A percentile compares a stretch with the other conserved stretches of the same genome.
phyloP scores from a whole-genome alignment of 2,888 invertebrate genomes.

The Nemapogon koenigi region DNA sequence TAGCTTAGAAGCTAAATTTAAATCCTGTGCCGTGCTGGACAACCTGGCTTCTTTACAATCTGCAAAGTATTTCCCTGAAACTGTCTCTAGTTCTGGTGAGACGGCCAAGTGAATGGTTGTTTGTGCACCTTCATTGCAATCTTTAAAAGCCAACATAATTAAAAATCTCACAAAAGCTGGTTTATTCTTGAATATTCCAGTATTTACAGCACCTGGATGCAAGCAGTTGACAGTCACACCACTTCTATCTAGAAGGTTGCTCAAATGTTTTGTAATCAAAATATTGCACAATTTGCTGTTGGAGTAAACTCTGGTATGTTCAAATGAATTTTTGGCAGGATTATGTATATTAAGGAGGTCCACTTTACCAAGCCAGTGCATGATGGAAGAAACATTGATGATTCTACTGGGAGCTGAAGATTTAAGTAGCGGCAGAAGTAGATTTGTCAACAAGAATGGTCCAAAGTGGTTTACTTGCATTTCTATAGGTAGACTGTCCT shows the following conservation, averaged over 20 bases:
- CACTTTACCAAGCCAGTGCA: slow-evolving; percentile 71
- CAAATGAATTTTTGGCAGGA: slow-evolving; percentile 49
- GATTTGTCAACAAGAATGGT: slow-evolving; percentile 85
- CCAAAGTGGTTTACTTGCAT: slow-evolving; percentile 91
- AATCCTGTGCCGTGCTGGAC: slow-evolving; percentile 62
- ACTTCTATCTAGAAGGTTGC: slow-evolving; percentile 64
- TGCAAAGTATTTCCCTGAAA: slow-evolving; percentile 77
- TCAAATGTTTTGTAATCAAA: slow-evolving; percentile 72
- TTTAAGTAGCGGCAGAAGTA: slow-evolving; percentile 78
- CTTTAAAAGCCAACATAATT: slow-evolving; percentile 69
- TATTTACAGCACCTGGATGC: slow-evolving; percentile 82
- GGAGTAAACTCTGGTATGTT: slow-evolving; percentile 60
- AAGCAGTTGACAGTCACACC: slow-evolving; percentile 78
- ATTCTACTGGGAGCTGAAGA: slow-evolving; percentile 74
- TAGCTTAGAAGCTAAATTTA: slow-evolving; percentile 71
- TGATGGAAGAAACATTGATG: slow-evolving; percentile 76
- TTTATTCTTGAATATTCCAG: slow-evolving; percentile 76
- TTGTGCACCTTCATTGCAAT: slow-evolving; percentile 75
- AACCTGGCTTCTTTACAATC: slow-evolving; percentile 71
- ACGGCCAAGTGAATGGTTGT: slow-evolving; percentile 74
- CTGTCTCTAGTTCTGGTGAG: slow-evolving; percentile 69
- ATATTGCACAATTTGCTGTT: slow-evolving; percentile 80
- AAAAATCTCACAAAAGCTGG: slow-evolving; percentile 65
- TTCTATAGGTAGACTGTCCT: slow-evolving; percentile 82
- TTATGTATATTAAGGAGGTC: slow-evolving; percentile 74